Conservation (phyloP, 2,888 invertebrate species). For the Lasioglossum villosulum region DNA sequence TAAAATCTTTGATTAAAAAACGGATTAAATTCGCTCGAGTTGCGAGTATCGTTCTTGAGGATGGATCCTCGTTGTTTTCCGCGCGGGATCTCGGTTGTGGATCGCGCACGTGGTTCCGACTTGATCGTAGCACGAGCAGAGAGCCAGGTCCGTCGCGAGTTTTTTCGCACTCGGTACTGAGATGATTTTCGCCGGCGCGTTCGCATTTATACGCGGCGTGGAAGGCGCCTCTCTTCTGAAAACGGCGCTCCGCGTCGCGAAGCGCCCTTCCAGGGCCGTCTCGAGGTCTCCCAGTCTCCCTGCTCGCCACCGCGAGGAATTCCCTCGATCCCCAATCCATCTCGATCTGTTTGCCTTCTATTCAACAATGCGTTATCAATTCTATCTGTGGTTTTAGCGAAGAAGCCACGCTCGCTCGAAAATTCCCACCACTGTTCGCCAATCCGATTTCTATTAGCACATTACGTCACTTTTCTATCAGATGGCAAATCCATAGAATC, state of each 20-base stretch:
- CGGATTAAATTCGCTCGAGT: neutral
- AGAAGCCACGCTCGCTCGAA: neutral
- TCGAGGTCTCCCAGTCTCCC: constrained; percentile 51
- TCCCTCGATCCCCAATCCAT: constrained; percentile 4
- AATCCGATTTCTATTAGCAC: neutral
- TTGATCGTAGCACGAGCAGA: neutral
- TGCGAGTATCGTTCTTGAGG: neutral
- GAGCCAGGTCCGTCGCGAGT: constrained; percentile 46
- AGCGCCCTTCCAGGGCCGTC: constrained; percentile 61
- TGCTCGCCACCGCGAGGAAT: neutral
- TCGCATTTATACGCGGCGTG: constrained; percentile 69
- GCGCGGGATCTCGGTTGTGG: neutral
- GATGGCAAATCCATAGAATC: neutral
- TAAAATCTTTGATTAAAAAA: neutral
- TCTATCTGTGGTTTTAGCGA: neutral
- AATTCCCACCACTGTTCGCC: neutral
- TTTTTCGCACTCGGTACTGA: constrained; percentile 73
- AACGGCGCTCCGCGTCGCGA: constrained; percentile 54
- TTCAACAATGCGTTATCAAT: neutral
- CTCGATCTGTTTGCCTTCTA: neutral
- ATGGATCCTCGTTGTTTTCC: neutral
- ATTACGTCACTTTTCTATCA: neutral
- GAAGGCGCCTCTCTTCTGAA: constrained; percentile 53
- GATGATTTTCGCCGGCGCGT: constrained; percentile 71
- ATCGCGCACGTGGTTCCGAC: constrained; percentile 28